Base-by-base conservation (phyloP, 1,140 invertebrate genomes). In the Conus betulinus region DNA sequence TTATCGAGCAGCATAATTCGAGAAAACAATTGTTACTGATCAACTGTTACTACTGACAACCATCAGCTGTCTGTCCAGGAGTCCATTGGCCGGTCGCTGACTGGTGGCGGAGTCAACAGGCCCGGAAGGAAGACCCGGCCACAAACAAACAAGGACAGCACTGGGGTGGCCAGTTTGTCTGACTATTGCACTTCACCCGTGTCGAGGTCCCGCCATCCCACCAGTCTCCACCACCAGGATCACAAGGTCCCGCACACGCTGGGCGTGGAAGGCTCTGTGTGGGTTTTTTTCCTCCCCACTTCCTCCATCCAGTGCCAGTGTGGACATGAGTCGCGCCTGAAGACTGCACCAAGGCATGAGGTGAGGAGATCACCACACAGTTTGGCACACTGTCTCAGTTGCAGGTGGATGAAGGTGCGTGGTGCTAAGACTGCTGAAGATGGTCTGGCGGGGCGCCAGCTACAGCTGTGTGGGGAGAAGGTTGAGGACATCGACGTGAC, bases 101-200 rank as follows among this genome's bases (percentile, higher is more conserved):
- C 7, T n/a, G 76, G 8, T 1, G 25, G 11, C 3, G 5, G 76
- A 78, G 76, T 78, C 11, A 13, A 25, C 11, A 78, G 76, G 27
- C 4, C 25, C 8, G 25, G 5, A 39, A 78, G 76, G 13, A 39
- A 78, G 76, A 78, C 76, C 11, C 39, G 76, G 15, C 67, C 25
- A 27, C 27, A 27, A 15, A 27, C 39, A 10, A 39, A 78, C 27
- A 27, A 27, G 39, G 39, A 27, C 25, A 27, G 5, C 23, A 27
- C 23, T 8, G 39, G 39, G 39, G 39, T 39, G n/a, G 39, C 51
- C 17, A 51, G 5, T 3, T 20, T 10, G 15, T 23, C 39, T 17
- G 23, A 53, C 82, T 84, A 84, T 84, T 84, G 82, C 82, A 84
- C 82, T 25, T 84, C 82, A 63, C 82, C 82, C 82, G 17, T 52